Evolutionary conservation across 1,140 invertebrate genomes (phyloP).

Genomic region (Theocolax elegans): DNA sequence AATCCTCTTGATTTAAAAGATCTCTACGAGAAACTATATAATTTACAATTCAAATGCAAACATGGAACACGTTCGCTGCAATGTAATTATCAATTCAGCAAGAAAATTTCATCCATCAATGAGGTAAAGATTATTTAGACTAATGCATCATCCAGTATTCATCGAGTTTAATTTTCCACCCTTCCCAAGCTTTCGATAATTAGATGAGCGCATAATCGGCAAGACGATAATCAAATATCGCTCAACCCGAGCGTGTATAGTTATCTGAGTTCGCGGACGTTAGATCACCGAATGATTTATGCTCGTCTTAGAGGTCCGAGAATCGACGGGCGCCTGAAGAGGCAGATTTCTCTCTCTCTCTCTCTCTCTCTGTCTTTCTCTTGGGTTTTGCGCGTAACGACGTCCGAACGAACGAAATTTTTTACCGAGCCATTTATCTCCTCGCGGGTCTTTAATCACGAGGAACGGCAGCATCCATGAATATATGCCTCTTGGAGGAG

Average conservation of each 20-base stretch:
- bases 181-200: not conserved
- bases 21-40: too few relatives aligned
- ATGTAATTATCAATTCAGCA: too few relatives aligned
- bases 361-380: too few relatives aligned
- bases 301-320: not conserved
- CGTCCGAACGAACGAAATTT: constrained; percentile 44
- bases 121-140: too few relatives aligned
- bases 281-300: constrained; percentile 2
- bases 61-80: too few relatives aligned
- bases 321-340: not conserved
- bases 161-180: too few relatives aligned
- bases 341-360: too few relatives aligned
- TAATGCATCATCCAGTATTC: too few relatives aligned
- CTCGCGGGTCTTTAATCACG: constrained; percentile 42
- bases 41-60: too few relatives aligned
- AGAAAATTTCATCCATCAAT: too few relatives aligned
- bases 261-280: not conserved
- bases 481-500: not conserved
- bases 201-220: not conserved
- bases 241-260: not conserved
- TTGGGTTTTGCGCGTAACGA: constrained; percentile 7
- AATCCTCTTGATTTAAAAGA: too few relatives aligned
- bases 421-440: constrained; percentile 46
- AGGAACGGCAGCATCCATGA: not conserved
- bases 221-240: constrained; percentile 1